Percentiles rank a stretch among this genome's conserved stretches.
phyloP scores from a whole-genome alignment of 2,113 vertebrate genomes.

The Leptodactylus fuscus region DNA sequence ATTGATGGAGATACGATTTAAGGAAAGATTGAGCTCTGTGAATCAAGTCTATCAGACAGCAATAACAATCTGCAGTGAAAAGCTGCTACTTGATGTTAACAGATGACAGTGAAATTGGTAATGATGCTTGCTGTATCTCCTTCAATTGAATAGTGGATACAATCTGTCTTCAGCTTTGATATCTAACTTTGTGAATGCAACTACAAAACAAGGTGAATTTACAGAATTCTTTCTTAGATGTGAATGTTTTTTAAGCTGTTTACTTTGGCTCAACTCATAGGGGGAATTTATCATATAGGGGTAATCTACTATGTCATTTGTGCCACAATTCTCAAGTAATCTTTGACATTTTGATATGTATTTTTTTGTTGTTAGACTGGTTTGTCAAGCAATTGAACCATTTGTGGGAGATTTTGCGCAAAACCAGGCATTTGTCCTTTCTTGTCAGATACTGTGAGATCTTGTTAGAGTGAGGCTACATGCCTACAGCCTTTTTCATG shows the following conservation, averaged over 20 bases:
- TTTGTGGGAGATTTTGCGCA: too few relatives aligned
- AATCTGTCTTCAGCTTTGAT: slow-evolving; percentile 17
- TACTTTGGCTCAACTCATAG: background rate
- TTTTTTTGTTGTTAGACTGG: too few relatives aligned
- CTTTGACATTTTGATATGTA: too few relatives aligned
- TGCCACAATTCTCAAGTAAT: too few relatives aligned
- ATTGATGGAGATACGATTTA: slow-evolving; percentile 24
- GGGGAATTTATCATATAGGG: too few relatives aligned
- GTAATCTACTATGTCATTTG: too few relatives aligned
- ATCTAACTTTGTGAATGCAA: background rate
- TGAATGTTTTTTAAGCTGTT: background rate
- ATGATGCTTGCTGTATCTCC: slow-evolving; percentile 41
- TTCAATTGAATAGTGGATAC: slow-evolving; percentile 31
- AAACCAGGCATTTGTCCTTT: too few relatives aligned
- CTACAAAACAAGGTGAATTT: background rate
- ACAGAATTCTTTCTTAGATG: background rate
- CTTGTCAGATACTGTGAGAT: too few relatives aligned
- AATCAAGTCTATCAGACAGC: slow-evolving; percentile 43
- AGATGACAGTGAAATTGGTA: slow-evolving; percentile 49
- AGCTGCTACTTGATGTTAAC: slow-evolving; percentile 36
- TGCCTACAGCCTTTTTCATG: too few relatives aligned
- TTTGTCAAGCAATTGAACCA: too few relatives aligned
- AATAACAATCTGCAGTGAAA: slow-evolving; percentile 43
- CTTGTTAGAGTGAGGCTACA: too few relatives aligned
- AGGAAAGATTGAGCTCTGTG: slow-evolving; percentile 8